These are phyloP conservation scores for Leptonema lineaticorne DNA, from an alignment of 1,140 invertebrate species.

Conservation along the genomic window DNA sequence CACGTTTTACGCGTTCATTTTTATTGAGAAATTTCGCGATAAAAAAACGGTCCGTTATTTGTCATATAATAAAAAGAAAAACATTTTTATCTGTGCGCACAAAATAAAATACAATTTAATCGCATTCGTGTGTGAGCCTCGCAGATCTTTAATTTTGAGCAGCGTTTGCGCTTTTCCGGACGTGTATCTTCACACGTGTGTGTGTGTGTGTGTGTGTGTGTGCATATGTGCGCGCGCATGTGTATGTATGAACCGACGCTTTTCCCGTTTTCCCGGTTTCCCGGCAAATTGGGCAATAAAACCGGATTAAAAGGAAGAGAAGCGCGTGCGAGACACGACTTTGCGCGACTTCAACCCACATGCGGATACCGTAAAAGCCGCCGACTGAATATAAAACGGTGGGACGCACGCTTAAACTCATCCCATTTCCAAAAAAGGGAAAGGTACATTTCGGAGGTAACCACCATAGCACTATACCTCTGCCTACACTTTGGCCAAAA, in stretches of 20 bases:
- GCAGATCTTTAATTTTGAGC: constrained; percentile 11
- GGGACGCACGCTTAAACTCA: neutral
- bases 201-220: too few species aligned
- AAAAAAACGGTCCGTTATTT: neutral
- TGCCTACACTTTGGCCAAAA: too few species aligned
- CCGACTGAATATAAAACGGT: constrained; percentile 6
- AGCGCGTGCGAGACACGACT: neutral
- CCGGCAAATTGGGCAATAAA: constrained; percentile 12
- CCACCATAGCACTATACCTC: too few species aligned
- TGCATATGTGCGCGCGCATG: neutral
- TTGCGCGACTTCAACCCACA: neutral
- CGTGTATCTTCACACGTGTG: neutral
- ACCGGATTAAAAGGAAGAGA: constrained; percentile 9
- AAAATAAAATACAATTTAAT: too few species aligned
- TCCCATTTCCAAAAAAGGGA: neutral
- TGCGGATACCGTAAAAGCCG: constrained; percentile 1
- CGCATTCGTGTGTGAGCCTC: neutral
- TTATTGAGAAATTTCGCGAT: neutral
- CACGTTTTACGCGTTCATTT: too few species aligned
- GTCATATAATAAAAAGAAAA: too few species aligned
- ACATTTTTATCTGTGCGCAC: too few species aligned
- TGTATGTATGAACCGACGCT: too few species aligned
- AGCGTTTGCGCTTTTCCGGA: neutral
- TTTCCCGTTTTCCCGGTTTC: too few species aligned
- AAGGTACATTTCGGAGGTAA: too few species aligned